phyloP scores from a whole-genome alignment of 2,113 vertebrate genomes.

The Nyctibius bracteatus region DNA sequence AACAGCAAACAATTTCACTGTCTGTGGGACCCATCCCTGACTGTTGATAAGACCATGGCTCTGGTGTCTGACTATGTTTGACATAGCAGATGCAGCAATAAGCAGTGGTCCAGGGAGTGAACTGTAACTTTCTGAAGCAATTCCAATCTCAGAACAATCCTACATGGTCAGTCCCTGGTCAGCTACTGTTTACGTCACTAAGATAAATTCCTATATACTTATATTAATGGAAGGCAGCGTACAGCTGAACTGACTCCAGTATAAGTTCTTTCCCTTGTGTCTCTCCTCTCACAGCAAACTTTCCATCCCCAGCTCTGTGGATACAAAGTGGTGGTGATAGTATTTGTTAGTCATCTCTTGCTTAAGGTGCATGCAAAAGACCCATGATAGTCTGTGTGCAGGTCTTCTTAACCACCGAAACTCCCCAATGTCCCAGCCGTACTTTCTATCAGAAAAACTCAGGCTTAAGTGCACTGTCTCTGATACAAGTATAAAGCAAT shows the following conservation, averaged over 20 bases:
- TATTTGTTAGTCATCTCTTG: background rate
- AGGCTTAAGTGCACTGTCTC: background rate
- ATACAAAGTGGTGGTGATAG: accelerated
- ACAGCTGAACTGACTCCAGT: background rate
- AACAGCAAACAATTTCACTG: background rate
- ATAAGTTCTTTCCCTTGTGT: background rate
- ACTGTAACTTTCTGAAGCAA: background rate
- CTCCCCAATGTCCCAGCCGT: background rate
- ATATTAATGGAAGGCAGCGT: background rate
- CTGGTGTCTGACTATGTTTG: background rate
- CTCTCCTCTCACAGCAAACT: background rate
- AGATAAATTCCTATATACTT: background rate
- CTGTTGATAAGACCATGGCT: background rate
- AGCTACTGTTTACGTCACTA: background rate
- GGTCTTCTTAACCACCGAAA: background rate
- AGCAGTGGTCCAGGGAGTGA: background rate
- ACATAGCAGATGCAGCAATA: background rate
- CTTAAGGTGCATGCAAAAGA: background rate
- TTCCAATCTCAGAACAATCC: background rate
- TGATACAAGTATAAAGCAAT: background rate
- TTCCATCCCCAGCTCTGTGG: background rate
- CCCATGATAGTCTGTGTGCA: background rate
- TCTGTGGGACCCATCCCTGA: background rate
- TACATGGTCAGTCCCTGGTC: background rate
- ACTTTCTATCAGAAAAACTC: background rate